These are phyloP conservation scores for Thaumetopoea pityocampa DNA, from an alignment of 1,140 invertebrate genomes.

Conservation along the genomic window DNA sequence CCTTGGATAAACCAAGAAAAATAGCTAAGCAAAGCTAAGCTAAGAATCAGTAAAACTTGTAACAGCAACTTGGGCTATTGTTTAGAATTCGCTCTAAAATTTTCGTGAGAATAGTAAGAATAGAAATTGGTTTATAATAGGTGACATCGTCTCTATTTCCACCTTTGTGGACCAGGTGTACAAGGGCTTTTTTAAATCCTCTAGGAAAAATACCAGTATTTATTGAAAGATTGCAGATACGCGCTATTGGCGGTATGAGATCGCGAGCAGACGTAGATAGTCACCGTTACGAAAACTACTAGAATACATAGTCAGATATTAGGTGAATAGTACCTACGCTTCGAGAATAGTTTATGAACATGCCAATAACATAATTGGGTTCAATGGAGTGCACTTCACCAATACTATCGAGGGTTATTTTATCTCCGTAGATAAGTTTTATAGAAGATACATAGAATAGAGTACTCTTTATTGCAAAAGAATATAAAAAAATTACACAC, in stretches of 20 bases:
- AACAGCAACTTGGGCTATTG: slow-evolving; percentile 25
- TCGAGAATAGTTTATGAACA: slow-evolving; percentile 8
- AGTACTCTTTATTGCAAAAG: too few relatives aligned
- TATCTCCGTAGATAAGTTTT: neutral
- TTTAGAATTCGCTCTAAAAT: slow-evolving; percentile 38
- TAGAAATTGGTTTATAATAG: slow-evolving; percentile 41
- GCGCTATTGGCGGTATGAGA: slow-evolving; percentile 1
- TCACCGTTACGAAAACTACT: too few relatives aligned
- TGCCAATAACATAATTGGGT: slow-evolving; percentile 7
- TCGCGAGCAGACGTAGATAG: too few relatives aligned
- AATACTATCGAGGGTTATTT: too few relatives aligned
- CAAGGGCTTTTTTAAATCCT: slow-evolving; percentile 28
- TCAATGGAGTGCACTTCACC: slow-evolving; percentile 7
- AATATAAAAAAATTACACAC: too few relatives aligned
- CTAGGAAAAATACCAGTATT: slow-evolving; percentile 17
- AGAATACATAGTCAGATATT: too few relatives aligned
- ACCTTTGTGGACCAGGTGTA: slow-evolving; percentile 32
- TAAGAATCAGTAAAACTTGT: slow-evolving; percentile 5
- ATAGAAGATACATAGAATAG: too few relatives aligned
- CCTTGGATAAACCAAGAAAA: slow-evolving; percentile 4
- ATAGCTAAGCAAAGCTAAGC: slow-evolving; percentile 8
- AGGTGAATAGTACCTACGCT: slow-evolving; percentile 5
- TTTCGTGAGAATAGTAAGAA: slow-evolving; percentile 34
- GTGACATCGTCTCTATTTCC: slow-evolving; percentile 1
- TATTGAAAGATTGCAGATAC: slow-evolving; percentile 19